These are phyloP conservation scores for Dicaeum eximium DNA, from an alignment of 2,113 vertebrate genomes.

Conservation along the genomic window DNA sequence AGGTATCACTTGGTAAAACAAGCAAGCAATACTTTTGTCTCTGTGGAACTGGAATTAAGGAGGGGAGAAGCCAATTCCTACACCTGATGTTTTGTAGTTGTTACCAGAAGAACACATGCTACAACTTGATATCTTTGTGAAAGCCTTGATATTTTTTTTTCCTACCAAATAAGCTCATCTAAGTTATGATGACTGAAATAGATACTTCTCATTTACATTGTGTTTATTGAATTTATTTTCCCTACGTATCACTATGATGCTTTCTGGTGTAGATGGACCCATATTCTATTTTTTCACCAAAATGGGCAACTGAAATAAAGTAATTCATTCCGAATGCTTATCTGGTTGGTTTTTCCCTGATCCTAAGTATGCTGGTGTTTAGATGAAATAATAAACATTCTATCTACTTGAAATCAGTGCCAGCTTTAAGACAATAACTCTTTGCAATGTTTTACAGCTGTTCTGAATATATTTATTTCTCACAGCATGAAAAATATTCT, in stretches of 20 bases:
- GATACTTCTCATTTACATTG: not conserved
- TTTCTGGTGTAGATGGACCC: not conserved
- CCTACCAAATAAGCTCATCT: not conserved
- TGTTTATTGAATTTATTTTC: not conserved
- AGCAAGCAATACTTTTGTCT: not conserved
- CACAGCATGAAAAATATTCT: not conserved
- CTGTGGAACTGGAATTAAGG: not conserved
- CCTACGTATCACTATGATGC: not conserved
- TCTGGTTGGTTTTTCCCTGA: not conserved
- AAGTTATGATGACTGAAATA: not conserved
- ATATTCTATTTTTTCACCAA: not conserved
- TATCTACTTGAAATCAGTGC: not conserved
- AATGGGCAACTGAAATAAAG: not conserved
- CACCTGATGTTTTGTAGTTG: not conserved
- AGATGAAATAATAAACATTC: not conserved
- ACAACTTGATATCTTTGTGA: not conserved
- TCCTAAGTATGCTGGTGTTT: not conserved
- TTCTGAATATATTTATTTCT: not conserved
- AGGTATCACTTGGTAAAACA: not conserved
- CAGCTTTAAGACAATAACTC: not conserved
- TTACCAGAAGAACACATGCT: not conserved
- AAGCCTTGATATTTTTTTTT: not conserved
- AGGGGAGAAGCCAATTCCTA: not conserved
- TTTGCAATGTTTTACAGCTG: not conserved
- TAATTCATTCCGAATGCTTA: not conserved